A percentile compares a stretch with the other conserved stretches of the same genome.
Conservation (phyloP, 1,140 invertebrate genomes). For the Cydia fagiglandana region DNA sequence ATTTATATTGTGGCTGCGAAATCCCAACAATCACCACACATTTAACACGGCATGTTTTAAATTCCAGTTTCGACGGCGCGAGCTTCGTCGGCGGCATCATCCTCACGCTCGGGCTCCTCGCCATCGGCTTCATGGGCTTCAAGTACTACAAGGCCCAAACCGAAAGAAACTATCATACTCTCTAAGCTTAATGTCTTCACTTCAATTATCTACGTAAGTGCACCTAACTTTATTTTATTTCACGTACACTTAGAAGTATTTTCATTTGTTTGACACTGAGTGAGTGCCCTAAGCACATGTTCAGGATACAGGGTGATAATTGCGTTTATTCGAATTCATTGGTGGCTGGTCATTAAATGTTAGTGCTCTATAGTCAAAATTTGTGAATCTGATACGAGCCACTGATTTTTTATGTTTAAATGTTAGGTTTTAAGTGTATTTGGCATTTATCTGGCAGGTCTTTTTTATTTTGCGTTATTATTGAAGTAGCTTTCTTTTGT, state of each 20-base stretch:
- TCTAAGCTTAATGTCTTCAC: constrained; percentile 80
- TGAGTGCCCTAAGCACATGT: constrained; percentile 11
- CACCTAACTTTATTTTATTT: constrained; percentile 39
- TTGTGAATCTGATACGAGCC: constrained; percentile 12
- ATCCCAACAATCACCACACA: too few species aligned
- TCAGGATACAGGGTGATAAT: constrained; percentile 20
- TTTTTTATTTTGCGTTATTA: constrained; percentile 18
- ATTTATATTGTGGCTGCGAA: too few species aligned
- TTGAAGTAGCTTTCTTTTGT: constrained; percentile 7
- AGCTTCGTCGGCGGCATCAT: constrained; percentile 90
- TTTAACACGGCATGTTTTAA: constrained; percentile 27
- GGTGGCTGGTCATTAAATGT: constrained; percentile 35
- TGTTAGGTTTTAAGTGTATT: constrained; percentile 34
- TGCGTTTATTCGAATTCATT: constrained; percentile 34
- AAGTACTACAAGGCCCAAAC: constrained; percentile 90
- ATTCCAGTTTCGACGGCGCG: constrained; percentile 82
- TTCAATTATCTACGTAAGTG: constrained; percentile 47
- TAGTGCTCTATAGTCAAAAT: constrained; percentile 31
- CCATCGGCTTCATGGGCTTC: constrained; percentile 87
- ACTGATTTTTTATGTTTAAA: constrained; percentile 33
- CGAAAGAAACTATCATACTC: constrained; percentile 90
- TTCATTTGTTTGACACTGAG: constrained; percentile 33
- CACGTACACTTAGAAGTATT: constrained; percentile 51
- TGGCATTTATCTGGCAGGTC: constrained; percentile 43
- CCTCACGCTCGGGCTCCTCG: constrained; percentile 85